Evolutionary conservation across 2,113 vertebrate genomes (phyloP).

Genomic region (Apteryx owenii): DNA sequence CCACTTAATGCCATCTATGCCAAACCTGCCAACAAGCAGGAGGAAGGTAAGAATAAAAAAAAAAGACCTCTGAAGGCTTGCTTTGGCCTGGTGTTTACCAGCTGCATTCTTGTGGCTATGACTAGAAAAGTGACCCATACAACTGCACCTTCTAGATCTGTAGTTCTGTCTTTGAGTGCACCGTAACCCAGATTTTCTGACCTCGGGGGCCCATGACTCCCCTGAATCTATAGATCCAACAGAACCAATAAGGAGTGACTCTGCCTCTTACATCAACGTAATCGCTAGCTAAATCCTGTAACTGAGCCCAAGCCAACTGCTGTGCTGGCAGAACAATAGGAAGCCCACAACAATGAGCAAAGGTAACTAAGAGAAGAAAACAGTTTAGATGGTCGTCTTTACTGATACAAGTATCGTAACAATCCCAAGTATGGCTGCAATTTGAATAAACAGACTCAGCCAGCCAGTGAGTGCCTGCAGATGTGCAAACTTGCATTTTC

Average conservation of each 20-base stretch:
- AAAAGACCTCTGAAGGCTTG: background rate
- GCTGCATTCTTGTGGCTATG: background rate
- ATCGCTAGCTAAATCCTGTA: background rate
- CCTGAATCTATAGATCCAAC: background rate
- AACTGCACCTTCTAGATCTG: background rate
- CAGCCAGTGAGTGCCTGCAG: background rate
- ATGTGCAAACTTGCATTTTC: background rate
- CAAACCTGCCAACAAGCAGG: conserved; percentile 83
- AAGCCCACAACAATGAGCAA: background rate
- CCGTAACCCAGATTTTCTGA: background rate
- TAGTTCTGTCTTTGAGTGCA: background rate
- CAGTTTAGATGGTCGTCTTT: background rate
- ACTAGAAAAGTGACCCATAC: background rate
- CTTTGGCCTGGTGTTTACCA: background rate
- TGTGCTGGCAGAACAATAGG: background rate
- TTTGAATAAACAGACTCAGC: background rate
- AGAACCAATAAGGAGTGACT: background rate
- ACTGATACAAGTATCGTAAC: background rate
- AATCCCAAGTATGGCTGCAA: background rate
- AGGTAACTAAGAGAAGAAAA: background rate
- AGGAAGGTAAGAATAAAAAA: conserved; percentile 79
- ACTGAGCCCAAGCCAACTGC: background rate
- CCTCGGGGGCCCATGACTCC: background rate
- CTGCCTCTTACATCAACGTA: background rate
- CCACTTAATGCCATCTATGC: conserved; percentile 96